These are phyloP conservation scores for Pogonocichla stellata DNA, from an alignment of 2,113 vertebrate species.

Conservation along the genomic window DNA sequence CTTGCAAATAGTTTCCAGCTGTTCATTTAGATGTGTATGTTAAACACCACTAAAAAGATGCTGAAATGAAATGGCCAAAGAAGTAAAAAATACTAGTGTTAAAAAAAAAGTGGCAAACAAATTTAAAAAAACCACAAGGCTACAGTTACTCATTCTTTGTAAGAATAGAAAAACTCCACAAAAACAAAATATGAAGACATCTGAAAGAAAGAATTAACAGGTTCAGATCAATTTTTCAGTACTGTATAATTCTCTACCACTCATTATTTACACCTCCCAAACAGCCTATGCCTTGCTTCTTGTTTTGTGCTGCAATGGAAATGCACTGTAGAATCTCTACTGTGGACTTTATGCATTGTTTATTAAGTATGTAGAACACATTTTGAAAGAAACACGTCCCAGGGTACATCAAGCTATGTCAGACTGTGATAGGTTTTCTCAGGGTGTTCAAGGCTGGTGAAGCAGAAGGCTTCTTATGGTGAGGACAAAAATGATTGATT, in stretches of 20 bases:
- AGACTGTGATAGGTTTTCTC: not conserved
- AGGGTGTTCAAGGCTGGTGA: not conserved
- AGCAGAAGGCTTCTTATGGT: not conserved
- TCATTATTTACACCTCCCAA: slow-evolving; percentile 42
- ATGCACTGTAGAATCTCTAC: not conserved
- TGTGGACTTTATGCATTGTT: not conserved
- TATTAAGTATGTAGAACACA: not conserved
- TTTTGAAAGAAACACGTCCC: slow-evolving; percentile 20
- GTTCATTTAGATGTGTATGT: slow-evolving; percentile 3
- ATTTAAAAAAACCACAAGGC: not conserved
- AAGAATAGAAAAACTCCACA: not conserved
- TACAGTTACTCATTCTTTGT: not conserved
- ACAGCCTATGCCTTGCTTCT: not conserved
- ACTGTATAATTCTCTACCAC: not conserved
- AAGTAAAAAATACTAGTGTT: not conserved
- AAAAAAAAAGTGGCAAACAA: not conserved
- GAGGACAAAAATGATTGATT: slow-evolving; percentile 5
- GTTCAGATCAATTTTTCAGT: not conserved
- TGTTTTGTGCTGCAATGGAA: slow-evolving; percentile 31
- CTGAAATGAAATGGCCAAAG: not conserved
- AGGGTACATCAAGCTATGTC: not conserved
- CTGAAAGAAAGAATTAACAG: not conserved
- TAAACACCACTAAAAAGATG: not conserved
- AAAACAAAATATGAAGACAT: not conserved
- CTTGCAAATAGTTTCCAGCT: slow-evolving; percentile 4